Evolutionary conservation across 2,113 vertebrate genomes (phyloP).

Genomic region (Oreotragus oreotragus): DNA sequence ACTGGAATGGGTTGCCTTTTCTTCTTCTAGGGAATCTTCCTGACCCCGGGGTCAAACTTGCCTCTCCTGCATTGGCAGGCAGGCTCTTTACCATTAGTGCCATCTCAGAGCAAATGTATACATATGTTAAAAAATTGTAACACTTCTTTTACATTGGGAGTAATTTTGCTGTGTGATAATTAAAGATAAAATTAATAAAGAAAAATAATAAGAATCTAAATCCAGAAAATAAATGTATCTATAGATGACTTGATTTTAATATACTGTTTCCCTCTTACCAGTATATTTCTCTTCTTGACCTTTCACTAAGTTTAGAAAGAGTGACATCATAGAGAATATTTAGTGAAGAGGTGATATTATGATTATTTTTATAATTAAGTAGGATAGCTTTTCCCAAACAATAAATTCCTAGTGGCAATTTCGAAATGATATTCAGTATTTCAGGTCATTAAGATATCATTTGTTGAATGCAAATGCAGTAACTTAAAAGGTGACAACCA

Average conservation of each 20-base stretch:
- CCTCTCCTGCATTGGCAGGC: not conserved
- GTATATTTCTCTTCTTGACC: not conserved
- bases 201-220: not conserved
- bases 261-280: not conserved
- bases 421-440: not conserved
- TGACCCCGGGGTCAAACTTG: not conserved
- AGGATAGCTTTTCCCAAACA: not conserved
- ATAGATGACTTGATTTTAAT: not conserved
- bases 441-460: not conserved
- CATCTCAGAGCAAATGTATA: not conserved
- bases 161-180: not conserved
- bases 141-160: not conserved
- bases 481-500: not conserved
- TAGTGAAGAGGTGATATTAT: not conserved
- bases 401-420: not conserved
- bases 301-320: not conserved
- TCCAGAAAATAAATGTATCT: not conserved
- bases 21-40: not conserved
- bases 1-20: not conserved
- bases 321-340: not conserved
- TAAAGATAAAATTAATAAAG: not conserved
- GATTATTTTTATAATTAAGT: not conserved
- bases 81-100: not conserved
- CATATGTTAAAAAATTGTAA: not conserved
- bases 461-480: constrained; percentile 1